These are phyloP conservation scores for Onychomys leucogaster DNA, from an alignment of 2,797 vertebrate species.

Conservation along the genomic window DNA sequence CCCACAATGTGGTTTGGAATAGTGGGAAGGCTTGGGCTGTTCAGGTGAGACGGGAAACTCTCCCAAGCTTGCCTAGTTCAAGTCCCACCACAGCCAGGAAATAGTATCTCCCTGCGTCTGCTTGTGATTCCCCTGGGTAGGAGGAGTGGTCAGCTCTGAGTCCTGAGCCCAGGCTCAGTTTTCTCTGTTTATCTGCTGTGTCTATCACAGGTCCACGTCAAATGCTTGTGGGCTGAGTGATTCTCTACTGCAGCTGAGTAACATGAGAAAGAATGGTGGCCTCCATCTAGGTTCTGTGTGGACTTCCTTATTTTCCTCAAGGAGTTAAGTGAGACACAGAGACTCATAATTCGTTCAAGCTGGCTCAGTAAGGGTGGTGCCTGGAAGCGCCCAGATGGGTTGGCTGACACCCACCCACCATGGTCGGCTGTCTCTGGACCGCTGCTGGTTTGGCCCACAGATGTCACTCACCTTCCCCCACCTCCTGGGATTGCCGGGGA, in stretches of 20 bases:
- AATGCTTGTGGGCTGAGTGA: rapidly evolving
- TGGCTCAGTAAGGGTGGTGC: not conserved
- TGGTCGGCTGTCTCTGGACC: not conserved
- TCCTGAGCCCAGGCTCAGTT: not conserved
- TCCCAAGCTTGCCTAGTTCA: not conserved
- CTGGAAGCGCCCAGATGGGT: not conserved
- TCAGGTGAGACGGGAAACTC: not conserved
- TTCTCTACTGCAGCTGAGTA: not conserved
- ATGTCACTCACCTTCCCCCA: not conserved
- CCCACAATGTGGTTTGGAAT: not conserved
- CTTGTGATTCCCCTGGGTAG: not conserved
- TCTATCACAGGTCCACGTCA: not conserved
- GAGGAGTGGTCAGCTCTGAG: not conserved
- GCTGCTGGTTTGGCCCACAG: not conserved
- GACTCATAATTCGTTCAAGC: not conserved
- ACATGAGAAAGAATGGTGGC: not conserved
- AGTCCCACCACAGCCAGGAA: not conserved
- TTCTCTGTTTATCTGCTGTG: not conserved
- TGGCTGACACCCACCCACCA: not conserved
- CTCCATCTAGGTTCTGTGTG: not conserved
- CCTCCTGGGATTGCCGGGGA: not conserved
- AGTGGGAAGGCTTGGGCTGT: not conserved
- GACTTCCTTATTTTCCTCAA: not conserved
- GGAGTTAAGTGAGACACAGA: not conserved
- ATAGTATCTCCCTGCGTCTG: not conserved